Evolutionary conservation across 1,140 invertebrate genomes (phyloP).

Genomic region (Brachionus calyciflorus): DNA sequence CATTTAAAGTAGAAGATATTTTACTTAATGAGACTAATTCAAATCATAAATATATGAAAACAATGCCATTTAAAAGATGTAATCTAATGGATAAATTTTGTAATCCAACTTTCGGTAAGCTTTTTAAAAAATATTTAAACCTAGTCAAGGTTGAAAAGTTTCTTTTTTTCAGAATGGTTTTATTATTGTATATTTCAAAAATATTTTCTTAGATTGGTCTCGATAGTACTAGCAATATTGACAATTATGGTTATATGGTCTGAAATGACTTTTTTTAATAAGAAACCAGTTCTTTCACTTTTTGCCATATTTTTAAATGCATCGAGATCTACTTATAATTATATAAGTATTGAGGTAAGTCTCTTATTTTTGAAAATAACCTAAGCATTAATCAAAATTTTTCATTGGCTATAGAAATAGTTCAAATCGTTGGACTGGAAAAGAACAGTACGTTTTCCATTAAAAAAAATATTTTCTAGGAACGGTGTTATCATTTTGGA

Average conservation of each 20-base stretch:
- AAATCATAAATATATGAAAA: slow-evolving; percentile 68
- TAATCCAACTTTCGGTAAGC: slow-evolving; percentile 47
- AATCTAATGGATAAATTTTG: slow-evolving; percentile 48
- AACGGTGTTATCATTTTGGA: no score
- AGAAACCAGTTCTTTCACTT: slow-evolving; percentile 81
- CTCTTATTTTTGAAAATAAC: no score
- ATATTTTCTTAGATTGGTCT: slow-evolving; percentile 71
- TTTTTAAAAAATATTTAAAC: not conserved
- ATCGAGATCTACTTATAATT: slow-evolving; percentile 79
- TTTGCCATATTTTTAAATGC: slow-evolving; percentile 86
- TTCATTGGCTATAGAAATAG: no score
- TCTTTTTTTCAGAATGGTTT: slow-evolving; percentile 76
- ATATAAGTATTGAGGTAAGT: slow-evolving; percentile 86
- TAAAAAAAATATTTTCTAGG: no score
- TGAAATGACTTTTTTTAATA: slow-evolving; percentile 94
- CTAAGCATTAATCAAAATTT: no score
- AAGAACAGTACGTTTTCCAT: no score
- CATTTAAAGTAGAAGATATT: slow-evolving; percentile 77
- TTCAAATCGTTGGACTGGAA: no score
- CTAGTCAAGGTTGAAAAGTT: slow-evolving; percentile 47
- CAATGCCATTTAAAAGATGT: slow-evolving; percentile 65
- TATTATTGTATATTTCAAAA: slow-evolving; percentile 80
- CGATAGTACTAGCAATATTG: slow-evolving; percentile 72
- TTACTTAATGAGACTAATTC: slow-evolving; percentile 73
- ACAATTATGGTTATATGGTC: slow-evolving; percentile 93